Evolutionary conservation across 2,113 vertebrate genomes (phyloP).

Genomic region (Ammospiza nelsoni): DNA sequence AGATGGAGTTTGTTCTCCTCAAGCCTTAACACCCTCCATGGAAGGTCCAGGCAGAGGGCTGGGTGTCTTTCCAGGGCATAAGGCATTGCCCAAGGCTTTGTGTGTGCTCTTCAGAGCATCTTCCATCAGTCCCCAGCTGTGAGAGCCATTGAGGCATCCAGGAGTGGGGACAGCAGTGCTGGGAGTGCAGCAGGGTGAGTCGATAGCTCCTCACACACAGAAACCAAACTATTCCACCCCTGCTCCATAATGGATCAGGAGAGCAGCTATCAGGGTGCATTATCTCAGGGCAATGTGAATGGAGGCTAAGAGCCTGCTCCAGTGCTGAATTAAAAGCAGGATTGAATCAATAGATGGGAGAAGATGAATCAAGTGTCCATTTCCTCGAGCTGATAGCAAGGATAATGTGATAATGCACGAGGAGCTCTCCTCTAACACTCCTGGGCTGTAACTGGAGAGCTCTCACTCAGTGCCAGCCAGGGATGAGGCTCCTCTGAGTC

Average conservation of each 20-base stretch:
- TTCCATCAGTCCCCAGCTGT: background rate
- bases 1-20: background rate
- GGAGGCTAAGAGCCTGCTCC: conserved; percentile 44
- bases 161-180: background rate
- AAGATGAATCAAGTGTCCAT: conserved; percentile 57
- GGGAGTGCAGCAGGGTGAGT: background rate
- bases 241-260: conserved; percentile 18
- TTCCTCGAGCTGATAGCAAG: conserved; percentile 45
- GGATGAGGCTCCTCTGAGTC: background rate
- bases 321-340: conserved; percentile 39
- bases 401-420: background rate
- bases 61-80: background rate
- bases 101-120: background rate
- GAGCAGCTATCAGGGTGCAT: conserved; percentile 35
- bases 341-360: conserved; percentile 37
- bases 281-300: conserved; percentile 42
- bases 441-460: background rate
- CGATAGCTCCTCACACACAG: conserved; percentile 17
- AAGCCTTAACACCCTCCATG: background rate
- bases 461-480: background rate
- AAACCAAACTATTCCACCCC: conserved; percentile 20
- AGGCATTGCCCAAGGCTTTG: background rate
- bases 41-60: background rate
- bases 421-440: background rate
- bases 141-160: background rate